Percentiles rank a stretch among this genome's conserved stretches.
These are phyloP conservation scores for Hyaena hyaena DNA, from an alignment of 2,113 vertebrate species.

Conservation along the genomic window DNA sequence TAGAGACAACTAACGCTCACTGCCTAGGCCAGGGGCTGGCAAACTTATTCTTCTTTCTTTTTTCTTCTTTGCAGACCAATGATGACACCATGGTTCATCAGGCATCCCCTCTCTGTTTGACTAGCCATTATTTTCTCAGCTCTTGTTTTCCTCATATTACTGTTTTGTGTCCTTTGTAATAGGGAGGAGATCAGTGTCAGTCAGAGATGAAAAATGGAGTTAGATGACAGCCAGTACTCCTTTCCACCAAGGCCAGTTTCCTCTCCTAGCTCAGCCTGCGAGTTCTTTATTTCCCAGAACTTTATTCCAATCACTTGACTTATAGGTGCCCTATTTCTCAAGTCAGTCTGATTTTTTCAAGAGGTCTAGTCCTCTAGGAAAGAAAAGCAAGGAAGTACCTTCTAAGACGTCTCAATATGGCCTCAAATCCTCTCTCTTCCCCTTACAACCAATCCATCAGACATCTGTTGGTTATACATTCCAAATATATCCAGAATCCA, in stretches of 20 bases:
- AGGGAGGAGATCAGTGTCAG: constrained; percentile 18
- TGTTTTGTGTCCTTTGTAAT: neutral
- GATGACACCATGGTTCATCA: neutral
- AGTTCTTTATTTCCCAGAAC: neutral
- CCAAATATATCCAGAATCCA: constrained; percentile 2
- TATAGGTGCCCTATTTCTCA: neutral
- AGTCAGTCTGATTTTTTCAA: neutral
- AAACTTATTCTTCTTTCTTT: neutral
- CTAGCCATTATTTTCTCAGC: constrained; percentile 14
- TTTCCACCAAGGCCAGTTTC: neutral
- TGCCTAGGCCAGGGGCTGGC: neutral
- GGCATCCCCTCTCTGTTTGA: neutral
- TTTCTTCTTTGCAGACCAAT: neutral
- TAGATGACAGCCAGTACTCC: neutral
- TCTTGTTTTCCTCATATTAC: constrained; percentile 26
- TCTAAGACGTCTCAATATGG: neutral
- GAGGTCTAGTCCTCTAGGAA: neutral
- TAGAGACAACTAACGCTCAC: neutral
- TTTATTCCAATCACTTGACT: neutral
- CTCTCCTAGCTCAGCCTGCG: constrained; percentile 13
- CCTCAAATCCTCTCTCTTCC: neutral
- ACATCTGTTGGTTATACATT: neutral
- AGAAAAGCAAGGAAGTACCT: neutral
- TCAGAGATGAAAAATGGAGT: constrained; percentile 30
- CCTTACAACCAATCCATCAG: neutral